These are phyloP conservation scores for Stictonetta naevosa DNA, from an alignment of 2,113 vertebrate genomes.

Conservation along the genomic window DNA sequence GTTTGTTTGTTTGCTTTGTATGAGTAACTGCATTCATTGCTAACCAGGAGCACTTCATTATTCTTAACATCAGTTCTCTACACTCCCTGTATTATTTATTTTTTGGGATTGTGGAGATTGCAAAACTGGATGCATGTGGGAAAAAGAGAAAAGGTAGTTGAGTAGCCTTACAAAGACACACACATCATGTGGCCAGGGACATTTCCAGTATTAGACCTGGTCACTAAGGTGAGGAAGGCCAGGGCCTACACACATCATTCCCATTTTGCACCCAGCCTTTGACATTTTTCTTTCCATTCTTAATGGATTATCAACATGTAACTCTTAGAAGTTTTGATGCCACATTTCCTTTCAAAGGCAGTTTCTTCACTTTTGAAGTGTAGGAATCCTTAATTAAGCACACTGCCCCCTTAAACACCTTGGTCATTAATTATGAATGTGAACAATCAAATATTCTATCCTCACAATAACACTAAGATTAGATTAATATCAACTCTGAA, in stretches of 20 bases:
- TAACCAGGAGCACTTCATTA: neutral
- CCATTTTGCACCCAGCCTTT: neutral
- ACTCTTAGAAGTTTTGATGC: neutral
- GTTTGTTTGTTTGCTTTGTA: neutral
- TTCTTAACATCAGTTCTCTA: neutral
- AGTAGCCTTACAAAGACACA: neutral
- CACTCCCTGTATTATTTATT: neutral
- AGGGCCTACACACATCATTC: neutral
- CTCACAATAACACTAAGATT: slow-evolving; percentile 61
- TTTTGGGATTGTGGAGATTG: neutral
- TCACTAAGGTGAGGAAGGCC: neutral
- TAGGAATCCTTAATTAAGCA: slow-evolving; percentile 70
- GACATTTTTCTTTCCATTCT: neutral
- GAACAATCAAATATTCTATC: slow-evolving; percentile 37
- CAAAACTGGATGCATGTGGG: neutral
- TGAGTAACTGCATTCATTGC: neutral
- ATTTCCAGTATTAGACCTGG: neutral
- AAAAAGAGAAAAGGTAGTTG: neutral
- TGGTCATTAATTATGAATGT: slow-evolving; percentile 70
- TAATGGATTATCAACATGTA: neutral
- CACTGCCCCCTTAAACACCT: slow-evolving; percentile 42
- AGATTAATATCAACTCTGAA: slow-evolving; percentile 65
- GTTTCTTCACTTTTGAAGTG: slow-evolving; percentile 49
- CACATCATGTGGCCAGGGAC: too few relatives aligned
- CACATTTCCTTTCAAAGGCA: slow-evolving; percentile 41